phyloP scores from a whole-genome alignment of 1,140 invertebrate genomes.

The Drosophila aff. region DNA sequence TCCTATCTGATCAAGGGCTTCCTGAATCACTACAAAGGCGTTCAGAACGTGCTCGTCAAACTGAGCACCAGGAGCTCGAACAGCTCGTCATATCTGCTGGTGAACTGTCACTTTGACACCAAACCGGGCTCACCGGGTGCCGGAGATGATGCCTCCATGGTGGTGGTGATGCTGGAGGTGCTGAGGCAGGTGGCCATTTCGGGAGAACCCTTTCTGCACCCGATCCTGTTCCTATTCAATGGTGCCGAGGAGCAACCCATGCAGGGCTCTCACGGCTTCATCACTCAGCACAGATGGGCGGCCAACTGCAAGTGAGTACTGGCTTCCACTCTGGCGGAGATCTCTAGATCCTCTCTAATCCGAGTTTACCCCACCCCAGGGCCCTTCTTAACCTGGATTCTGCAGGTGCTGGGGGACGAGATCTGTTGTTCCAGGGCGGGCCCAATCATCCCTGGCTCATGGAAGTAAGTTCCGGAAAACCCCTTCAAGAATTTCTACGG shows the following conservation, averaged over 20 bases:
- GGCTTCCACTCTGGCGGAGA: slow-evolving; percentile 76
- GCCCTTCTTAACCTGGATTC: slow-evolving; percentile 98
- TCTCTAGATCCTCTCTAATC: slow-evolving; percentile 85
- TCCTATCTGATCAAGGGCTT: slow-evolving; percentile 91
- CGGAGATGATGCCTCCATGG: slow-evolving; percentile 93
- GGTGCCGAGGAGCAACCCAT: slow-evolving; percentile 90
- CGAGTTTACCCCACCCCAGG: slow-evolving; percentile 81
- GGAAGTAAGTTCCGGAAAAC: slow-evolving; percentile 86
- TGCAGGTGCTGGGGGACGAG: slow-evolving; percentile 96
- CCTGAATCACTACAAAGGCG: slow-evolving; percentile 89
- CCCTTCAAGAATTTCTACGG: not conserved
- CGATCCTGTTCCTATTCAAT: slow-evolving; percentile 93
- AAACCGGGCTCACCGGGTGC: slow-evolving; percentile 91
- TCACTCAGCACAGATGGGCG: slow-evolving; percentile 91
- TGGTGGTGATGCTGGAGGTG: slow-evolving; percentile 96
- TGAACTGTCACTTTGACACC: slow-evolving; percentile 98
- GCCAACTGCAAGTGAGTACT: slow-evolving; percentile 85
- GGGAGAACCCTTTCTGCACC: slow-evolving; percentile 53
- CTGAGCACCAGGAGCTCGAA: slow-evolving; percentile 86
- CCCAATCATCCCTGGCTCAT: slow-evolving; percentile 96
- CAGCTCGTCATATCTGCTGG: slow-evolving; percentile 87
- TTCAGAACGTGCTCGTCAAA: slow-evolving; percentile 92
- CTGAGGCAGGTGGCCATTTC: slow-evolving; percentile 84
- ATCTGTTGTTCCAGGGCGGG: slow-evolving; percentile 97
- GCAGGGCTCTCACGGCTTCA: slow-evolving; percentile 91